Conservation (phyloP, 2,888 invertebrate species). For the Caenorhabditis sinica region DNA sequence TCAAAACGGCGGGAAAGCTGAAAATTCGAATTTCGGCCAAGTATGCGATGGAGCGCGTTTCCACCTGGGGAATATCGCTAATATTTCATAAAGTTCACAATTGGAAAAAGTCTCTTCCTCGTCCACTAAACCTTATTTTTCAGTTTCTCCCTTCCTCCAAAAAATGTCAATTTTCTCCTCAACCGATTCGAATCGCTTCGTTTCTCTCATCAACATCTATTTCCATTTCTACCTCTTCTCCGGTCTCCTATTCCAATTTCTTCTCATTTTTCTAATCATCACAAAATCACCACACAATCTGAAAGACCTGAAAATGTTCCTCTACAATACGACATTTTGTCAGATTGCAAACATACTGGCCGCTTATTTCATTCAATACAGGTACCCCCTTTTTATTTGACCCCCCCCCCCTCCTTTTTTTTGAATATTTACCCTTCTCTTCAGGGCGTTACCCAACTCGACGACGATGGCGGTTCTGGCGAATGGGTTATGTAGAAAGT, state of each 20-base stretch:
- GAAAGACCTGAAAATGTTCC: slow-evolving; percentile 45
- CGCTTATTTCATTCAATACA: slow-evolving; percentile 53
- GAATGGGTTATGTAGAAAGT: slow-evolving; percentile 44
- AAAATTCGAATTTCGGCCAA: too few species aligned
- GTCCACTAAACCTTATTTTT: background rate
- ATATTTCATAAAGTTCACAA: too few species aligned
- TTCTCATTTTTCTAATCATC: slow-evolving; percentile 41
- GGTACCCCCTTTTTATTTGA: slow-evolving; percentile 10
- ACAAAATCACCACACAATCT: slow-evolving; percentile 43
- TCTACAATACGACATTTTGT: slow-evolving; percentile 48
- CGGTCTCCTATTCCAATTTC: slow-evolving; percentile 29
- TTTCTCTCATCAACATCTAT: slow-evolving; percentile 36
- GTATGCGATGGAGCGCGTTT: too few species aligned
- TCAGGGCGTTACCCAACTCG: slow-evolving; percentile 55
- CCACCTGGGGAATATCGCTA: too few species aligned
- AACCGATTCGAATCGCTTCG: slow-evolving; percentile 41
- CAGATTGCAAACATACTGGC: slow-evolving; percentile 51
- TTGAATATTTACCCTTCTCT: background rate
- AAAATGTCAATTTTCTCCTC: background rate
- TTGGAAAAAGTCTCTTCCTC: background rate
- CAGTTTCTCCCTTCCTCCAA: background rate
- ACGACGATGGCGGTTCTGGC: slow-evolving; percentile 57
- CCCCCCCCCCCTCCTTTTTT: too few species aligned
- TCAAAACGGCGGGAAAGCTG: too few species aligned
- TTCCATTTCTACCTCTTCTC: slow-evolving; percentile 41